phyloP scores from a whole-genome alignment of 2,888 invertebrate genomes.

The Tenthredo notha region DNA sequence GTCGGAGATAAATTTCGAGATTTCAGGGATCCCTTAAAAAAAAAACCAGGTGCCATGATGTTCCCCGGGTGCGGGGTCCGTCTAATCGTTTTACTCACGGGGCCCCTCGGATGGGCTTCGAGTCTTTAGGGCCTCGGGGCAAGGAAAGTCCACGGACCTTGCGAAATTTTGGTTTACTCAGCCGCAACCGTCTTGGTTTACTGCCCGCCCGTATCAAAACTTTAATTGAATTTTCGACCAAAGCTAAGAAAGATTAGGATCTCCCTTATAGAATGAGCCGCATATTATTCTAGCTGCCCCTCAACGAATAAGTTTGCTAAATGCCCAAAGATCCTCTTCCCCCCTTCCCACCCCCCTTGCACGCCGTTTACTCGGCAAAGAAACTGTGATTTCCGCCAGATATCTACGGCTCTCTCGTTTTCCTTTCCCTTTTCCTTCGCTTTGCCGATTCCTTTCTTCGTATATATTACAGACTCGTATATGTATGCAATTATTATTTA shows the following conservation, averaged over 20 bases:
- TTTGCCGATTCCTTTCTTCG: slow-evolving; percentile 57
- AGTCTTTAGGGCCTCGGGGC: slow-evolving; percentile 54
- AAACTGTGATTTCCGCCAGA: slow-evolving; percentile 29
- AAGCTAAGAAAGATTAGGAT: slow-evolving; percentile 73
- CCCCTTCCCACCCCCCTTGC: background rate
- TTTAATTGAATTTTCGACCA: slow-evolving; percentile 78
- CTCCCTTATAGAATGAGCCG: slow-evolving; percentile 60
- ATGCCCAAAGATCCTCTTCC: slow-evolving; percentile 10
- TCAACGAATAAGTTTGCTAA: slow-evolving; percentile 46
- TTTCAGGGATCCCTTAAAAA: slow-evolving; percentile 58
- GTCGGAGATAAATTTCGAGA: slow-evolving; percentile 74
- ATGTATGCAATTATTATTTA: background rate
- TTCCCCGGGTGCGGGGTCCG: slow-evolving; percentile 44
- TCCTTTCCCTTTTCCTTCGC: slow-evolving; percentile 53
- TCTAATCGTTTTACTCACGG: slow-evolving; percentile 70
- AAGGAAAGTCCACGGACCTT: slow-evolving; percentile 76
- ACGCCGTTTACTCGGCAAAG: slow-evolving; percentile 9
- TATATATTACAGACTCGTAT: slow-evolving; percentile 7
- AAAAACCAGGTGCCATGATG: slow-evolving; percentile 50
- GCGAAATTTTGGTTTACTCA: slow-evolving; percentile 78
- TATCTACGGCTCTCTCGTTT: slow-evolving; percentile 44
- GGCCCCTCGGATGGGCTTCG: slow-evolving; percentile 54
- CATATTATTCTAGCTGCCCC: slow-evolving; percentile 53
- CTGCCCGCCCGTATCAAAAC: slow-evolving; percentile 76
- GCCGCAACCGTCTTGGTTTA: slow-evolving; percentile 65